A percentile compares a stretch with the other conserved stretches of the same genome.
Conservation (phyloP, 2,797 vertebrate species). For the Falco biarmicus region DNA sequence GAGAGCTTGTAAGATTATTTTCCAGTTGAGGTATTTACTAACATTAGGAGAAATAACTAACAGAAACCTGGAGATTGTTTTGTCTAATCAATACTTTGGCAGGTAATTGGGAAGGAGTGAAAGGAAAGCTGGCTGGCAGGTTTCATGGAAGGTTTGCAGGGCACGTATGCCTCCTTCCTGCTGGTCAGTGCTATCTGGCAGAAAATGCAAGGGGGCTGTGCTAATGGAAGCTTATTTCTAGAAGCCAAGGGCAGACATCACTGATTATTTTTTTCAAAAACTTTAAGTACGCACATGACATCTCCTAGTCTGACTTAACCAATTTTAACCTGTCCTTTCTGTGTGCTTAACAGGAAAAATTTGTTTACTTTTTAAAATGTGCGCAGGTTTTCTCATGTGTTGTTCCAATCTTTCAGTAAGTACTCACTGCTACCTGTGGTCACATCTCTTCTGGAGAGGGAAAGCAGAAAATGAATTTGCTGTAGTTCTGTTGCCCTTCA, state of each 20-base stretch:
- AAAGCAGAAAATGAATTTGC: not conserved
- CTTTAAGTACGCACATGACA: not conserved
- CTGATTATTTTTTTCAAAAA: not conserved
- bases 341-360: not conserved
- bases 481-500: not conserved
- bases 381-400: not conserved
- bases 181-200: not conserved
- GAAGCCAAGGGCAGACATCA: not conserved
- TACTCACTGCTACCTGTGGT: not conserved
- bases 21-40: not conserved
- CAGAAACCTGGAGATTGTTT: not conserved
- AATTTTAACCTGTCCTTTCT: not conserved
- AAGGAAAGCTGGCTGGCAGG: not conserved
- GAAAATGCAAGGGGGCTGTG: not conserved
- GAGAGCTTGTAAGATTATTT: not conserved
- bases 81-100: not conserved
- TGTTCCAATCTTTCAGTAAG: not conserved
- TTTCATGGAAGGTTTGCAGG: not conserved
- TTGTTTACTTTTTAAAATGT: not conserved
- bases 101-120: not conserved
- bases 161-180: not conserved
- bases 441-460: not conserved
- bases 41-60: too few species aligned
- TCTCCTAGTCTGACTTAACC: not conserved
- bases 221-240: not conserved